Conservation (phyloP, 2,797 vertebrate genomes). For the Myoxocephalus aenaeus region DNA sequence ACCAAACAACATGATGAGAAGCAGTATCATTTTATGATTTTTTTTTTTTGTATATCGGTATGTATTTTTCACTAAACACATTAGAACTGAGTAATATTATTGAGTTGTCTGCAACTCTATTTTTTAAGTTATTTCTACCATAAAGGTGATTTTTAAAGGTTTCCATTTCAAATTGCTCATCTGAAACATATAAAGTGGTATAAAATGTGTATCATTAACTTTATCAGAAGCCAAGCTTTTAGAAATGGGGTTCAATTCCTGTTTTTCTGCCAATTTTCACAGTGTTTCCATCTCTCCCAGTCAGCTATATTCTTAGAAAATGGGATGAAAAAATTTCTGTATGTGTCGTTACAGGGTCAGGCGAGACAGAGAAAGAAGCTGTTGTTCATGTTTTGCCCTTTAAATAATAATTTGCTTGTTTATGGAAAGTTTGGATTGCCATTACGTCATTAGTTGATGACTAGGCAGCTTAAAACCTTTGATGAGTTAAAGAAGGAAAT, state of each 20-base stretch:
- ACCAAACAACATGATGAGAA: not conserved
- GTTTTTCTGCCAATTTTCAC: not conserved
- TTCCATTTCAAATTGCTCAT: not conserved
- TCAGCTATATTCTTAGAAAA: not conserved
- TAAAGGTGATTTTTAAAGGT: not conserved
- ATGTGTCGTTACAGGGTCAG: not conserved
- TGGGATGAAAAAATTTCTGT: not conserved
- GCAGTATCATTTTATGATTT: not conserved
- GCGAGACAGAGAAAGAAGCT: not conserved
- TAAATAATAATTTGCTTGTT: constrained; percentile 37
- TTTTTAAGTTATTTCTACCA: not conserved
- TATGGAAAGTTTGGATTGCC: constrained; percentile 29
- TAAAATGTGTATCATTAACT: not conserved
- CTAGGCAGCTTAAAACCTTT: constrained; percentile 39
- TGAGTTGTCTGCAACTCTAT: not conserved
- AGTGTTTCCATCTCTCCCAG: not conserved
- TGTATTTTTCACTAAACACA: not conserved
- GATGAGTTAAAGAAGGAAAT: constrained; percentile 57
- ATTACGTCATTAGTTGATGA: constrained; percentile 42
- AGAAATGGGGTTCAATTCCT: not conserved
- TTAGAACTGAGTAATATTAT: not conserved
- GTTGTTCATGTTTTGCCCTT: constrained; percentile 1
- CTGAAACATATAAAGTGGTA: not conserved
- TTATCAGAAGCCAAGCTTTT: not conserved
- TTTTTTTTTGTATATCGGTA: too few relatives aligned